Percentiles rank a stretch among this genome's conserved stretches.
Conservation (phyloP, 2,797 vertebrate species). For the Melanogrammus aeglefinus region DNA sequence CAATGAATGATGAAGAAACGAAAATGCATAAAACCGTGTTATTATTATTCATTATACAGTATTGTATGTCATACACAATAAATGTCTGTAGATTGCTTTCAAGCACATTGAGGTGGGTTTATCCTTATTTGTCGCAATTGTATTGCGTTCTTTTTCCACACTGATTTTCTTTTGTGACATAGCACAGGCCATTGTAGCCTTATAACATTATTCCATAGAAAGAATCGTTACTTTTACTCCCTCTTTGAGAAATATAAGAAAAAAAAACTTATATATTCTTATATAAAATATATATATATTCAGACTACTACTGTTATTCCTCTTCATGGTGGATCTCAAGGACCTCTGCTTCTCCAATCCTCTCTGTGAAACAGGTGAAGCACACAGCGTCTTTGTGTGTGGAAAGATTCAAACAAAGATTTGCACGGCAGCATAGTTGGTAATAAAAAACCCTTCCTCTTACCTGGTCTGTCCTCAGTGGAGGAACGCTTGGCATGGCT, state of each 20-base stretch:
- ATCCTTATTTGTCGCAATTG: not conserved
- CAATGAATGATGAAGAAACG: too few species aligned
- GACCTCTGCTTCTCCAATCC: slow-evolving; percentile 70
- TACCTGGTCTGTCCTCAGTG: slow-evolving; percentile 67
- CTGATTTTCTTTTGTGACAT: not conserved
- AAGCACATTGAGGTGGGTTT: not conserved
- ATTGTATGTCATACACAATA: not conserved
- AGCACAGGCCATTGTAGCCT: not conserved
- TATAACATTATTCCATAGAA: not conserved
- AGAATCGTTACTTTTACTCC: not conserved
- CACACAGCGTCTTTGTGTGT: not conserved
- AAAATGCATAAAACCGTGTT: not conserved
- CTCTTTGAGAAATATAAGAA: too few species aligned
- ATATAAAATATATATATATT: not conserved
- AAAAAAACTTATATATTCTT: not conserved
- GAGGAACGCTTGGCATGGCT: slow-evolving; percentile 26
- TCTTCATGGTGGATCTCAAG: slow-evolving; percentile 54
- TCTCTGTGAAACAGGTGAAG: slow-evolving; percentile 47
- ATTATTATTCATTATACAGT: not conserved
- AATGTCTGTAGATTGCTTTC: not conserved
- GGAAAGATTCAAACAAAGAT: not conserved
- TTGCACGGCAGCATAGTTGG: not conserved
- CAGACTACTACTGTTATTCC: not conserved
- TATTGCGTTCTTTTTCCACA: not conserved
- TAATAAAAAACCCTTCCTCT: not conserved